Evolutionary conservation across 2,888 invertebrate genomes (phyloP), one percentile per base, ranked within the genome.

Genomic region (Atrina japonica): DNA sequence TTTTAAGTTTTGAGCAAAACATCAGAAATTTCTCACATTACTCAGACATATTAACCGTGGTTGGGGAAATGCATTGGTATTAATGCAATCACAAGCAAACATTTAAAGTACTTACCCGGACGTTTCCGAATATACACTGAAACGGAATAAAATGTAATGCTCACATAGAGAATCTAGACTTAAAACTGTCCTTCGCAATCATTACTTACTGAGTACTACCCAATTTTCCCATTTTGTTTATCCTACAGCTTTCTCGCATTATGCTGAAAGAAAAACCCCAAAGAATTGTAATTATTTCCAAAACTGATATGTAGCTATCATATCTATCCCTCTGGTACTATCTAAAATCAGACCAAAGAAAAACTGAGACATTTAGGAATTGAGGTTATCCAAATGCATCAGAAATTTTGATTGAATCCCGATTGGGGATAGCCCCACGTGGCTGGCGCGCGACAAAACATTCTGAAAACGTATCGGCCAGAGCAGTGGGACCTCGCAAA

Each of bases 261-360:
- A 72, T 72, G 67, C 67, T 55, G 55, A 64, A 66, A 66, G 56
- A 66, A 72, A 71, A 67, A 72, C 71, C 71, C 71, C 49, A 63
- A 72, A 61, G 71, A 72, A 72, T 72, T 66, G 71, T 72, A 63
- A 67, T 66, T 66, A 72, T 72, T 72, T 69, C 67, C 63, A 67
- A 72, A 71, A 60, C 53, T 58, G 66, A 50, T 66, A 30, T 67
- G 53, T 25, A 40, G 67, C 55, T 67, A 72, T 72, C 71, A 63
- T 66, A 58, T 66, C 63, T 60, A 55, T 72, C 71, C 71, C 71
- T 52, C 23, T 49, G 71, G 71, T 63, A 66, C 71, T 58, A 72
- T 72, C 58, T 63, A 49, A 72, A 66, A 67, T 72, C 71, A 67
- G 41, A 67, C 66, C 56, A 66, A 72, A 56, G 66, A 61, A 60